Conservation (phyloP, 2,113 vertebrate genomes). For the Sterrhoptilus dennistouni region DNA sequence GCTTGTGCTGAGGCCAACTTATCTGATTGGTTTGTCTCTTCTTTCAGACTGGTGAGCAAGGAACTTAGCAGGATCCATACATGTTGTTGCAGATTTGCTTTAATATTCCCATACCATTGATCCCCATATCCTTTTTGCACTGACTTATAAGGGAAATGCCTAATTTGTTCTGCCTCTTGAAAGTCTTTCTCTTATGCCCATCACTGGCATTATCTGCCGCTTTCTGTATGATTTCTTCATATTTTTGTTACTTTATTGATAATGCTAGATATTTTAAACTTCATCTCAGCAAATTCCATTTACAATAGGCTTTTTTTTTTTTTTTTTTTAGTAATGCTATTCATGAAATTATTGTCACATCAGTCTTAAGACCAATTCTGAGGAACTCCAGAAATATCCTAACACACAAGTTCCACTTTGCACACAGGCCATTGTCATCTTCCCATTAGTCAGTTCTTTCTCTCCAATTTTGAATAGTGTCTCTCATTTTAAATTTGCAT, state of each 20-base stretch:
- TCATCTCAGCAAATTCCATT: background rate
- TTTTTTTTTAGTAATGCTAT: background rate
- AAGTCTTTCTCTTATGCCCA: background rate
- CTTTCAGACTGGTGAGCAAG: background rate
- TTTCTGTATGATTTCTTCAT: background rate
- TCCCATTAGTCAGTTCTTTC: conserved; percentile 7
- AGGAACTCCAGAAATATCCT: conserved; percentile 50
- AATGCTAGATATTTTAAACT: background rate
- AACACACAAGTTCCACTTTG: conserved; percentile 9
- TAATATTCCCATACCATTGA: background rate
- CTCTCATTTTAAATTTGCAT: background rate
- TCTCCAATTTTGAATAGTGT: background rate
- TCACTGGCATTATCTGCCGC: background rate
- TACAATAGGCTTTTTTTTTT: background rate
- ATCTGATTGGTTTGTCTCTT: background rate
- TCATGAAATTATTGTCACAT: conserved; percentile 24
- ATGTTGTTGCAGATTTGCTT: background rate
- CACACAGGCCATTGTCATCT: background rate
- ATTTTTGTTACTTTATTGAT: background rate
- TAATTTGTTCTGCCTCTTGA: background rate
- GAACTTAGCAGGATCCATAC: background rate
- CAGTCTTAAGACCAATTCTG: background rate
- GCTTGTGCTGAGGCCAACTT: background rate
- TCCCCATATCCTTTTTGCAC: background rate
- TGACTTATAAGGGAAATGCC: background rate